Percentiles rank a stretch among this genome's conserved stretches.
phyloP scores from a whole-genome alignment of 2,888 invertebrate species.

The Cerastoderma edule region DNA sequence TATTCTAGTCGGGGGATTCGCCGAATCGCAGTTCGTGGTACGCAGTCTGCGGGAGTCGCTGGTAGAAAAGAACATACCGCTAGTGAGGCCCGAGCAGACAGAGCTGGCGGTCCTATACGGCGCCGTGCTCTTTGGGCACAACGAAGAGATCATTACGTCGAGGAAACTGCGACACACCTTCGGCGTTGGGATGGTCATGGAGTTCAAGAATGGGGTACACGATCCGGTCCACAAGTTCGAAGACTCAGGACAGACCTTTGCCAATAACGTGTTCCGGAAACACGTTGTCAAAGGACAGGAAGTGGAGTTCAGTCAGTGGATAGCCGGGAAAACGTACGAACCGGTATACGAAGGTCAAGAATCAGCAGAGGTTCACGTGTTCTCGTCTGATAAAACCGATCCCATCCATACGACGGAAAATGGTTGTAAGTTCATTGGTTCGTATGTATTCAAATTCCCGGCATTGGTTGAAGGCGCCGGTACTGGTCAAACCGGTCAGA shows the following conservation, averaged over 20 bases:
- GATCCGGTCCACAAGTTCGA: constrained; percentile 34
- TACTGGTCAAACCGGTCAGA: not conserved
- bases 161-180: constrained; percentile 46
- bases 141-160: constrained; percentile 46
- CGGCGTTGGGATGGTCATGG: constrained; percentile 45
- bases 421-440: constrained; percentile 44
- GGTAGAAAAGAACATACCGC: constrained; percentile 28
- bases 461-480: not conserved
- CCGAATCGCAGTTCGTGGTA: constrained; percentile 38
- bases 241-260: constrained; percentile 29
- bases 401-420: constrained; percentile 45
- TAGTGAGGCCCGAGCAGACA: constrained; percentile 34
- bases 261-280: constrained; percentile 41
- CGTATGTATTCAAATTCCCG: constrained; percentile 37
- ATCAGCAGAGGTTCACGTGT: constrained; percentile 28
- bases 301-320: constrained; percentile 45
- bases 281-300: constrained; percentile 42
- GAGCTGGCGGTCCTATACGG: constrained; percentile 47
- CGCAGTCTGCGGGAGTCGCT: constrained; percentile 28
- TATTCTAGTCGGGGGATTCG: constrained; percentile 47
- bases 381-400: constrained; percentile 35
- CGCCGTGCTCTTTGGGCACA: constrained; percentile 49
- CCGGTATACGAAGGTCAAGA: constrained; percentile 34
- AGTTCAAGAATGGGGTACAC: constrained; percentile 30
- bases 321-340: constrained; percentile 40